phyloP scores from a whole-genome alignment of 2,888 invertebrate genomes.

The Plagiodera versicolora region DNA sequence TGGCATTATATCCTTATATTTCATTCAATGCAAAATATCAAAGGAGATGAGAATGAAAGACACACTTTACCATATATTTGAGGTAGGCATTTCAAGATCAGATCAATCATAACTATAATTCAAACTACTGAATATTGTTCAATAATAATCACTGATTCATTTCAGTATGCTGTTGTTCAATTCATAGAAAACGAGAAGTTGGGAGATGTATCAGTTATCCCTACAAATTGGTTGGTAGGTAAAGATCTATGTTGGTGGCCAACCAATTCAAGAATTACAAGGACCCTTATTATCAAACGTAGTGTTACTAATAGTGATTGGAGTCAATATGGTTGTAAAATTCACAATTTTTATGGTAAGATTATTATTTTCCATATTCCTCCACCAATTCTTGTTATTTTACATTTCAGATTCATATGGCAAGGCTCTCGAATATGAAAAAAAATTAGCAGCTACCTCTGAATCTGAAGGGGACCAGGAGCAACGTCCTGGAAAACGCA shows the following conservation, averaged over 20 bases:
- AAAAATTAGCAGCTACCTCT: not conserved
- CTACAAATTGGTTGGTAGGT: not conserved
- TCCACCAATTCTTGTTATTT: not conserved
- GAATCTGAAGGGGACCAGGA: not conserved
- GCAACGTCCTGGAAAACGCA: constrained; percentile 2
- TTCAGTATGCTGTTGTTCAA: not conserved
- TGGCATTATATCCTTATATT: too few species aligned
- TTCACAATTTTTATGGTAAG: constrained; percentile 3
- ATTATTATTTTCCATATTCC: not conserved
- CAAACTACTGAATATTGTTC: not conserved
- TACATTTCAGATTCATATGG: not conserved
- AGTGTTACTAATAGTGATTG: not conserved
- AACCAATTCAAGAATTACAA: not conserved
- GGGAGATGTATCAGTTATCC: not conserved
- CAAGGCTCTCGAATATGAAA: not conserved
- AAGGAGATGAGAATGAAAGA: too few species aligned
- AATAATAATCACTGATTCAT: not conserved
- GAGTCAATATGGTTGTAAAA: not conserved
- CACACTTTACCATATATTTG: not conserved
- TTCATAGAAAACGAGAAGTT: not conserved
- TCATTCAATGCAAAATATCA: too few species aligned
- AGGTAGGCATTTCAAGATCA: not conserved
- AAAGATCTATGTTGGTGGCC: not conserved
- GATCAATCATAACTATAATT: not conserved
- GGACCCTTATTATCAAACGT: constrained; percentile 2